These are phyloP conservation scores for Myrmecophaga tridactyla DNA, from an alignment of 2,113 vertebrate species.

Conservation along the genomic window DNA sequence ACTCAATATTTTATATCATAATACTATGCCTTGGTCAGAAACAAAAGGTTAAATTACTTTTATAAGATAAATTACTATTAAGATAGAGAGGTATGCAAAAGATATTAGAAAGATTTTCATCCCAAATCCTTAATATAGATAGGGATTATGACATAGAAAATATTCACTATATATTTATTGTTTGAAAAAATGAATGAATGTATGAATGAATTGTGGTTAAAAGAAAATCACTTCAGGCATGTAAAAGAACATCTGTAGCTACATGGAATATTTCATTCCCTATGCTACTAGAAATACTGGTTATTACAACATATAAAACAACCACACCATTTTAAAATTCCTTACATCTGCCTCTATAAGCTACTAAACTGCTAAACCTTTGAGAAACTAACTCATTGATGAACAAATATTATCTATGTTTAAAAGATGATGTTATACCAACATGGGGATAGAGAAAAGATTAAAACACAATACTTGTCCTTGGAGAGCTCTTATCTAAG, in stretches of 20 bases:
- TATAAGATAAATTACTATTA: not conserved
- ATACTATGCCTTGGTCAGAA: not conserved
- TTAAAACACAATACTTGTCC: slow-evolving; percentile 29
- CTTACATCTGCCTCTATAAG: not conserved
- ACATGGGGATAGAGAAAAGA: slow-evolving; percentile 18
- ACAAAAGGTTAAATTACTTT: not conserved
- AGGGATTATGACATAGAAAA: slow-evolving; percentile 4
- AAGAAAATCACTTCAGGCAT: slow-evolving; percentile 24
- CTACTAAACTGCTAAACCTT: slow-evolving; percentile 32
- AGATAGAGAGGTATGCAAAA: not conserved
- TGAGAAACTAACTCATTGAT: slow-evolving; percentile 31
- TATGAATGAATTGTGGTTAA: not conserved
- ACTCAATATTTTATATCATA: slow-evolving; percentile 19
- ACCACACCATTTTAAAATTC: slow-evolving; percentile 26
- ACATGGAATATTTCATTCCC: slow-evolving; percentile 4
- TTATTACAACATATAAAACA: slow-evolving; percentile 57
- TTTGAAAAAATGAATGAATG: slow-evolving; percentile 22
- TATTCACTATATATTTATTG: not conserved
- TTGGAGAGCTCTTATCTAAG: slow-evolving; percentile 13
- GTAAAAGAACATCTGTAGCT: slow-evolving; percentile 27
- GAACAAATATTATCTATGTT: slow-evolving; percentile 29
- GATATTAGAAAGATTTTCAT: slow-evolving; percentile 29
- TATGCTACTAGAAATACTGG: slow-evolving; percentile 24
- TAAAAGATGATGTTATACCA: slow-evolving; percentile 22
- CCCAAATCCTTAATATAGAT: not conserved